Evolutionary conservation across 2,888 invertebrate genomes (phyloP).

Genomic region (Iselma pallidipennis): DNA sequence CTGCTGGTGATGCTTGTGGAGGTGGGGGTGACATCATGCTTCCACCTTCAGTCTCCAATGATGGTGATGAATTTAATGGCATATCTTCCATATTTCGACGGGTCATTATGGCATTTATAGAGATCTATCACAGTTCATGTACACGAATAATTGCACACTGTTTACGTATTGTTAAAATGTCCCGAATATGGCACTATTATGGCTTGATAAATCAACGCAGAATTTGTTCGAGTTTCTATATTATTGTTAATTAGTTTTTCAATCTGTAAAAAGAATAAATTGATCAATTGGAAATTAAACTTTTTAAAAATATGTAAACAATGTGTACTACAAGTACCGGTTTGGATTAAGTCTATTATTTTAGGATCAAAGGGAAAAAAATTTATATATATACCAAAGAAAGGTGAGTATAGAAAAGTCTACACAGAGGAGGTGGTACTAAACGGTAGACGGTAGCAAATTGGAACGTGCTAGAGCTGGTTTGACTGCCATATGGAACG

Average conservation of each 20-base stretch:
- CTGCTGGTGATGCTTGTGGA: slow-evolving; percentile 59
- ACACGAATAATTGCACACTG: slow-evolving; percentile 51
- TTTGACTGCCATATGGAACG: slow-evolving; percentile 50
- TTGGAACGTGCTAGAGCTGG: slow-evolving; percentile 48
- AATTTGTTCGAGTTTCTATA: slow-evolving; percentile 3
- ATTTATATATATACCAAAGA: slow-evolving; percentile 20
- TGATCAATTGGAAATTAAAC: too few relatives aligned
- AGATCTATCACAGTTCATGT: slow-evolving; percentile 53
- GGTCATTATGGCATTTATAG: slow-evolving; percentile 46
- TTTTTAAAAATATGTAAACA: slow-evolving; percentile 32
- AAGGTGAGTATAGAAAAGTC: too few relatives aligned
- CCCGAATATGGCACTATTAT: slow-evolving; percentile 49
- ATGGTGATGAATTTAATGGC: slow-evolving; percentile 46
- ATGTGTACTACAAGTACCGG: slow-evolving; percentile 46
- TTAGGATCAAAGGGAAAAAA: slow-evolving; percentile 37
- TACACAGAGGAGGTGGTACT: slow-evolving; percentile 23
- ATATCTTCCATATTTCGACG: slow-evolving; percentile 51
- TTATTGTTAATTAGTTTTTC: slow-evolving; percentile 8
- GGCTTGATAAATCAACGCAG: slow-evolving; percentile 32
- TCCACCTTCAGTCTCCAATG: slow-evolving; percentile 40
- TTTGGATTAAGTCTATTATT: slow-evolving; percentile 45
- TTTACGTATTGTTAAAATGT: slow-evolving; percentile 44
- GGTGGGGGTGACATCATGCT: slow-evolving; percentile 57
- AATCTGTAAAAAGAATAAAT: slow-evolving; percentile 26
- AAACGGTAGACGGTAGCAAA: slow-evolving; percentile 38